These are phyloP conservation scores for Stegastes partitus DNA, from an alignment of 2,113 vertebrate genomes.

Conservation along the genomic window DNA sequence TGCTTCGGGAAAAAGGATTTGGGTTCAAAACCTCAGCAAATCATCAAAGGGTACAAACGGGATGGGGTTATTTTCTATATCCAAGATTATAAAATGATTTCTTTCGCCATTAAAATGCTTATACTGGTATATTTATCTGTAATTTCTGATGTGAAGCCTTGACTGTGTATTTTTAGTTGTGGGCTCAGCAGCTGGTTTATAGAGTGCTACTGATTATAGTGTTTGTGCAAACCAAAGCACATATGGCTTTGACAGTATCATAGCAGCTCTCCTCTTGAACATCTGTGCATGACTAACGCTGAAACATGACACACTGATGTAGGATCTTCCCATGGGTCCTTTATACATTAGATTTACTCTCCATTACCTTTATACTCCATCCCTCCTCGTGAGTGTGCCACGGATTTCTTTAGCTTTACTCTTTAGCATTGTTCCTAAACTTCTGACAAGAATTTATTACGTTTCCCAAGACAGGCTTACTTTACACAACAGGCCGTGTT, in stretches of 20 bases:
- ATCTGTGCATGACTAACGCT: slow-evolving; percentile 77
- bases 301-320: slow-evolving; percentile 68
- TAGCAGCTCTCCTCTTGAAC: slow-evolving; percentile 67
- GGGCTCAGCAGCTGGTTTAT: slow-evolving; percentile 70
- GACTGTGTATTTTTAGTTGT: slow-evolving; percentile 75
- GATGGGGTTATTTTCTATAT: slow-evolving; percentile 72
- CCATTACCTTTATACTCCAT: slow-evolving; percentile 49
- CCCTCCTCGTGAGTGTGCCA: slow-evolving; percentile 5
- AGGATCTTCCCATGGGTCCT: slow-evolving; percentile 47
- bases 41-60: slow-evolving; percentile 63
- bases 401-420: slow-evolving; percentile 37
- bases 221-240: slow-evolving; percentile 71
- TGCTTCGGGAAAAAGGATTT: slow-evolving; percentile 46
- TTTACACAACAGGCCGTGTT: slow-evolving; percentile 48
- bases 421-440: slow-evolving; percentile 57
- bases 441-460: slow-evolving; percentile 49
- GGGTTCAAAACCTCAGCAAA: slow-evolving; percentile 63
- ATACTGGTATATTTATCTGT: slow-evolving; percentile 49
- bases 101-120: slow-evolving; percentile 64
- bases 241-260: slow-evolving; percentile 67
- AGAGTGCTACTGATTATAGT: slow-evolving; percentile 81
- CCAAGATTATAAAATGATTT: slow-evolving; percentile 61
- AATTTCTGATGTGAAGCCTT: slow-evolving; percentile 65
- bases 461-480: slow-evolving; percentile 50
- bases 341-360: slow-evolving; percentile 67